Conservation (phyloP, 2,113 vertebrate genomes). For the Illadopsis cleaveri region DNA sequence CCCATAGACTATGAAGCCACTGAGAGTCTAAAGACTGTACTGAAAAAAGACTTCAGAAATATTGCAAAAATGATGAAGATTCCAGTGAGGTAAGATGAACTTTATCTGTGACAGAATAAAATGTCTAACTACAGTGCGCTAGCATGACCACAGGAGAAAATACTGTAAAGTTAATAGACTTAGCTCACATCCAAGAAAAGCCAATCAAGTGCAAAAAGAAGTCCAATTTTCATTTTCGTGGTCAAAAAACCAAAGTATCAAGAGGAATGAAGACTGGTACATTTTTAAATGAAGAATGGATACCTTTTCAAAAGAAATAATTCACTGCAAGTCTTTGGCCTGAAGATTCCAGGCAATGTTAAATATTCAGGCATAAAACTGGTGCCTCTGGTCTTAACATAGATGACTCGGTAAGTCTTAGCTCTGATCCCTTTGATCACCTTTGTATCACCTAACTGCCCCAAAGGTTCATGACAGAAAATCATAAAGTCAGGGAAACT, state of each 20-base stretch:
- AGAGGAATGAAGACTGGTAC: not conserved
- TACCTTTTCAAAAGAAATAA: not conserved
- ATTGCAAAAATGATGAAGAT: not conserved
- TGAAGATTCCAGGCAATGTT: not conserved
- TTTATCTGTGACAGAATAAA: not conserved
- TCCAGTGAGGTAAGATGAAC: not conserved
- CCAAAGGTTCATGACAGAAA: not conserved
- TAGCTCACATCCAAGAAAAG: not conserved
- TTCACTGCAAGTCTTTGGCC: not conserved
- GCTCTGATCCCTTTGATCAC: not conserved
- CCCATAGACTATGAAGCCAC: not conserved
- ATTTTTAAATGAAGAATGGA: not conserved
- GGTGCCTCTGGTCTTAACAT: not conserved
- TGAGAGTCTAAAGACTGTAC: not conserved
- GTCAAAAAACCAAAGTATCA: not conserved
- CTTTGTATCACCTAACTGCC: not conserved
- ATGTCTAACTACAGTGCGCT: not conserved
- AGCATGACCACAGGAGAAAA: not conserved
- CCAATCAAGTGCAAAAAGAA: not conserved
- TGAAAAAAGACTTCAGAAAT: not conserved
- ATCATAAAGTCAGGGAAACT: not conserved
- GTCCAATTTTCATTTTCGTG: not conserved
- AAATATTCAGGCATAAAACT: not conserved
- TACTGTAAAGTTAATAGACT: not conserved
- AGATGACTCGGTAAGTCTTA: not conserved